Percentiles rank a stretch among this genome's conserved stretches.
phyloP scores from a whole-genome alignment of 2,888 invertebrate genomes.

The Drosophila anceps region DNA sequence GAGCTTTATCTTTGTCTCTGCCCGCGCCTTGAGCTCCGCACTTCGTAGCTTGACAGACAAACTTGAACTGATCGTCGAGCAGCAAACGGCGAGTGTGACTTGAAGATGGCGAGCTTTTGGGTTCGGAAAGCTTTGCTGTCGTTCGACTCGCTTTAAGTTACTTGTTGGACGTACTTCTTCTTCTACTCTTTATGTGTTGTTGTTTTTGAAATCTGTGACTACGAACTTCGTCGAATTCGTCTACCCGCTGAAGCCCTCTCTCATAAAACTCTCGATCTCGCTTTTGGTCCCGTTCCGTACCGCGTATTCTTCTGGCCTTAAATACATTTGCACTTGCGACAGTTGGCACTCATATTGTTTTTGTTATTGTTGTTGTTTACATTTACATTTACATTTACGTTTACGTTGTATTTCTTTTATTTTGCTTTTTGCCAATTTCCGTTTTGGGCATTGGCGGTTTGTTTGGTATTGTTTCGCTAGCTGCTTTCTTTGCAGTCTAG shows the following conservation, averaged over 20 bases:
- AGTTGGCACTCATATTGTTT: constrained; percentile 62
- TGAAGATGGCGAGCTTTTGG: constrained; percentile 59
- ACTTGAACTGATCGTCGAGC: constrained; percentile 64
- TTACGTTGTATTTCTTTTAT: constrained; percentile 40
- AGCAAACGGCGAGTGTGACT: constrained; percentile 38
- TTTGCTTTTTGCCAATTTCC: constrained; percentile 73
- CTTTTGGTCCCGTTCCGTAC: constrained; percentile 26
- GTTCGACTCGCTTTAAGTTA: constrained; percentile 11
- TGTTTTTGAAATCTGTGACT: constrained; percentile 51
- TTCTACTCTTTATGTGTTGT: constrained; percentile 5
- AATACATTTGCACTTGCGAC: constrained; percentile 77
- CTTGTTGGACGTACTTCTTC: constrained; percentile 42
- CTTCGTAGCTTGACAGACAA: constrained; percentile 66
- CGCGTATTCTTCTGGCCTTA: constrained; percentile 58
- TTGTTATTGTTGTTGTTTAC: constrained; percentile 30
- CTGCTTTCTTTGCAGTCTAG: constrained; percentile 38
- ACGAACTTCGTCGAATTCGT: constrained; percentile 29
- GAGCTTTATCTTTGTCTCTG: constrained; percentile 36
- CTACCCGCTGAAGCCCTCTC: constrained; percentile 22
- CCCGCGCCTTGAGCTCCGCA: constrained; percentile 37
- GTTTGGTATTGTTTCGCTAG: constrained; percentile 11
- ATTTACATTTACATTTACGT: constrained; percentile 36
- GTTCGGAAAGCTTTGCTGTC: constrained; percentile 54
- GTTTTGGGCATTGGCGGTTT: constrained; percentile 60
- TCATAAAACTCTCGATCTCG: constrained; percentile 21